These are phyloP conservation scores for Macaca mulatta DNA, from an alignment of 2,113 vertebrate genomes.

Conservation along the genomic window DNA sequence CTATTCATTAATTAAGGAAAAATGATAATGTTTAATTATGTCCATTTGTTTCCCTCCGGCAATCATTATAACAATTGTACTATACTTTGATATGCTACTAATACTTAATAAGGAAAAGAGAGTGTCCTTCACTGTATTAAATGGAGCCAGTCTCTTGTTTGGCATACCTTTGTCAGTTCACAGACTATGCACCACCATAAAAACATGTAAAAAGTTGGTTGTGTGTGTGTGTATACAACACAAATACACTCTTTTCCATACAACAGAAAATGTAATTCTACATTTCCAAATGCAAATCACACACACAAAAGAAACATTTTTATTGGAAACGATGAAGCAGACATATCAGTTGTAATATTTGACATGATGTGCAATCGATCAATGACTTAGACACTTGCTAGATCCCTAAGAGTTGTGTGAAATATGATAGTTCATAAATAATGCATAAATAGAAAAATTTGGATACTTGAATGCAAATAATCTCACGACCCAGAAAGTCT, in stretches of 20 bases:
- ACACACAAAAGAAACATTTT: slow-evolving; percentile 48
- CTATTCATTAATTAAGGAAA: background rate
- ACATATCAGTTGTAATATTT: slow-evolving; percentile 31
- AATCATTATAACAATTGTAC: slow-evolving; percentile 23
- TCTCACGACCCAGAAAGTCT: background rate
- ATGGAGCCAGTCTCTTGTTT: background rate
- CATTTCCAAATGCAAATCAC: slow-evolving; percentile 45
- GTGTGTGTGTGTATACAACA: background rate
- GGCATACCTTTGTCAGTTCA: background rate
- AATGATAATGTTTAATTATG: slow-evolving; percentile 4
- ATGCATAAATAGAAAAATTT: slow-evolving; percentile 53
- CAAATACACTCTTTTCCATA: slow-evolving; percentile 21
- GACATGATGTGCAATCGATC: slow-evolving; percentile 48
- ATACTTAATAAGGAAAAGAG: slow-evolving; percentile 7
- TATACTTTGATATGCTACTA: background rate
- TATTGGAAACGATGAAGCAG: slow-evolving; percentile 48
- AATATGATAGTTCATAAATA: slow-evolving; percentile 58
- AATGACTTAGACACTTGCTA: background rate
- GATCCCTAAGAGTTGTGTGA: background rate
- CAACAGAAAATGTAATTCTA: slow-evolving; percentile 50
- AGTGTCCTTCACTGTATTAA: background rate
- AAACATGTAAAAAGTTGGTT: background rate
- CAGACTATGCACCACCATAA: background rate
- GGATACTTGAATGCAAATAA: slow-evolving; percentile 48
- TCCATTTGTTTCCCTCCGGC: background rate